These are phyloP conservation scores for Eunapius fragilis DNA, from an alignment of 37 sponge, comb jelly and placozoan genomes.

Conservation along the genomic window DNA sequence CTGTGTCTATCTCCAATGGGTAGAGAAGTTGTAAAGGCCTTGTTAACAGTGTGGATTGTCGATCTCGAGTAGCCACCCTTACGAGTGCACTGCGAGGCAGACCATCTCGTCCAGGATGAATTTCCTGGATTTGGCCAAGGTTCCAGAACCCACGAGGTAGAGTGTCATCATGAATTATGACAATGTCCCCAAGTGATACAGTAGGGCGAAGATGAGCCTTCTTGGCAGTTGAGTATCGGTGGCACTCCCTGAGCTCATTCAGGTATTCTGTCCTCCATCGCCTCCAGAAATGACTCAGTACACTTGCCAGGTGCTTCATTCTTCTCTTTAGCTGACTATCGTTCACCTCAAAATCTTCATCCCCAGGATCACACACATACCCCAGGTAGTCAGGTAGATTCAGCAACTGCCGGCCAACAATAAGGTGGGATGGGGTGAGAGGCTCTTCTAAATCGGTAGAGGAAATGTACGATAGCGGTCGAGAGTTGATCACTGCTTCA, in stretches of 20 bases:
- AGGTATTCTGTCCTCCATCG: background rate
- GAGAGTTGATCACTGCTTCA: constrained; percentile 6
- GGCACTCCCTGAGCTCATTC: too few relatives aligned
- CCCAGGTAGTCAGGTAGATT: constrained; percentile 8
- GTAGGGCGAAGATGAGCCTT: background rate
- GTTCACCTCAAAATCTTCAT: constrained; percentile 9
- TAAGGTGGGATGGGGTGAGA: constrained; percentile 1
- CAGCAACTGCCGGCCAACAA: constrained; percentile 3
- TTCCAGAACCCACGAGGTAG: constrained; percentile 3
- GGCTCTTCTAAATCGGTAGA: constrained; percentile 4
- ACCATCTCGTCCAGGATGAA: constrained; percentile 2
- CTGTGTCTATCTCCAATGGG: background rate
- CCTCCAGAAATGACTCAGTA: constrained; percentile 6
- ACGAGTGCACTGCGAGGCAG: background rate
- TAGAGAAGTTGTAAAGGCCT: constrained; percentile 7
- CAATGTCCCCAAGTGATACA: constrained; percentile 3
- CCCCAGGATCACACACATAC: constrained; percentile 1
- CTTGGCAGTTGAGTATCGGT: background rate
- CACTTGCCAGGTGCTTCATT: background rate
- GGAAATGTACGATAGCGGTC: constrained; percentile 9
- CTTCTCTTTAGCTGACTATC: background rate
- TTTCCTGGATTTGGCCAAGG: constrained; percentile 3
- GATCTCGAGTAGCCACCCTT: background rate
- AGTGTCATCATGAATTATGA: background rate
- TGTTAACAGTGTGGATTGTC: background rate